phyloP scores from a whole-genome alignment of 2,888 invertebrate species.

The Urechis unicinctus region DNA sequence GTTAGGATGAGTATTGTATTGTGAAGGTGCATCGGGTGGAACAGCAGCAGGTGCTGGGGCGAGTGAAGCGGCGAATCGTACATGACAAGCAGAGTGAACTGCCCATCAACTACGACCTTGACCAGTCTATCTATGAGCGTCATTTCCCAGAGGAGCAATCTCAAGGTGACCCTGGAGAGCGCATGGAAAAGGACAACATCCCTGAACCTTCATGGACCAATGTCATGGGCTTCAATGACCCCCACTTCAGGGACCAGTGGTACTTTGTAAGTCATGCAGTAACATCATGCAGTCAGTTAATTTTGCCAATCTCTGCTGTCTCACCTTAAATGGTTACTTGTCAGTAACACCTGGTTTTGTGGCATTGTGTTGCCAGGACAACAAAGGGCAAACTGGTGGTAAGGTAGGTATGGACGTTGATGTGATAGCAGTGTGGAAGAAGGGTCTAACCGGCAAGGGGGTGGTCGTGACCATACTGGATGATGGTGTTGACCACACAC shows the following conservation, averaged over 20 bases:
- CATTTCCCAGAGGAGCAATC: neutral
- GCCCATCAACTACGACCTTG: conserved; percentile 25
- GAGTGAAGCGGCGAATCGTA: conserved; percentile 29
- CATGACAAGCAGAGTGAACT: conserved; percentile 39
- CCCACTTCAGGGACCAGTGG: conserved; percentile 37
- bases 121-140: conserved; percentile 30
- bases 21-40: conserved; percentile 37
- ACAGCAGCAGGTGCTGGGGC: conserved; percentile 30
- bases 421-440: conserved; percentile 45
- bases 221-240: conserved; percentile 29
- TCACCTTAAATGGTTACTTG: neutral
- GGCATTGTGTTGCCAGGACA: conserved; percentile 26
- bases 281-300: neutral
- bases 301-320: neutral
- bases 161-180: neutral
- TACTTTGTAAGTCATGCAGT: conserved; percentile 32
- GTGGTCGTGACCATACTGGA: conserved; percentile 47
- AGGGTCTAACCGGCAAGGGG: conserved; percentile 46
- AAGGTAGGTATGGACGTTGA: conserved; percentile 40
- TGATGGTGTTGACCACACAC: conserved; percentile 50
- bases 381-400: conserved; percentile 40
- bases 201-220: neutral
- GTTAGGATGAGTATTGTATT: too few relatives aligned
- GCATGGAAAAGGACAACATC: neutral
- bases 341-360: too few relatives aligned